Evolutionary conservation across 2,113 vertebrate species (phyloP).

Genomic region (Brachypodius melanocephalos): DNA sequence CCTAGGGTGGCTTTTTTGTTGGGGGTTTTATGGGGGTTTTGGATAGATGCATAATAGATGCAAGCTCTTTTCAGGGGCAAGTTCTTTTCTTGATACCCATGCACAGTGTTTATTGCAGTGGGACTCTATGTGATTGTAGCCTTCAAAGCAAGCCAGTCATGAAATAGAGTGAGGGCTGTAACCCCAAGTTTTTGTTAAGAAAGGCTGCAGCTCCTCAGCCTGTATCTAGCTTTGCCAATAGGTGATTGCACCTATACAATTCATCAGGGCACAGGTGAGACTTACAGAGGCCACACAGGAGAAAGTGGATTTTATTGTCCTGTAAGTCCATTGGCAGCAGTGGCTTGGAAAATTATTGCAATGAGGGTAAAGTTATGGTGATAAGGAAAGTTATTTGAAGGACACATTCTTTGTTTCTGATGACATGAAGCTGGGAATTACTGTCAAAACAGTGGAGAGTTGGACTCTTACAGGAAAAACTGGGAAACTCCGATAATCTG

Average conservation of each 20-base stretch:
- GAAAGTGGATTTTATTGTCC: neutral
- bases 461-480: neutral
- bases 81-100: slow-evolving; percentile 11
- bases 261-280: neutral
- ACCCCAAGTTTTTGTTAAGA: neutral
- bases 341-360: neutral
- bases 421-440: neutral
- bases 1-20: neutral
- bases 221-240: neutral
- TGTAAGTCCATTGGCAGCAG: neutral
- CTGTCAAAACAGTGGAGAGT: neutral
- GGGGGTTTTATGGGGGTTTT: neutral
- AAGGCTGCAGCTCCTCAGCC: neutral
- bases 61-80: neutral
- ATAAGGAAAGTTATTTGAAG: neutral
- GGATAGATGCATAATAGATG: neutral
- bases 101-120: neutral
- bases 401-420: slow-evolving; percentile 10
- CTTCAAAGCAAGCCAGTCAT: neutral
- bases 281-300: neutral
- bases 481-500: neutral
- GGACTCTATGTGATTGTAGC: neutral
- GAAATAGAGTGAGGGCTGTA: neutral
- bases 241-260: fast-evolving
- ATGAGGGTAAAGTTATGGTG: neutral